Evolutionary conservation across 2,888 invertebrate species (phyloP), one percentile per base, ranked within the genome.

Genomic region (Syrista parreyssii): DNA sequence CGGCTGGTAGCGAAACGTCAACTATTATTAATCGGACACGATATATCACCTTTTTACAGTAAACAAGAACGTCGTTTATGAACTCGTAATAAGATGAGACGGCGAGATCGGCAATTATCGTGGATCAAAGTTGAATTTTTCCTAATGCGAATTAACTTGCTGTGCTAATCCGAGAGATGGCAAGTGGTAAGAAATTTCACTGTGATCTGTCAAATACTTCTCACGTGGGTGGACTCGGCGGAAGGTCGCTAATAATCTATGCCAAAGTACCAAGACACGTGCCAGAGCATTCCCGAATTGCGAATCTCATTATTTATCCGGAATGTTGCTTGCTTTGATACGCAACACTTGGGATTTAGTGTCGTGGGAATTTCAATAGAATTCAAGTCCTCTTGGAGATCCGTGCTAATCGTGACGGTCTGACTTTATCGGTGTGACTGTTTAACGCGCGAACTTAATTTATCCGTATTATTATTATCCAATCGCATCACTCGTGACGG

Each of bases 1-100:
- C 79, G 75, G 69, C 40, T n/a, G 80, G 78, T 80, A 76, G 79
- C 68, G 77, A 82, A 77, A 80, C 80, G 75, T 81, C 79, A 78
- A 82, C 83, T 86, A 84, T 84, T 85, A 85, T 84, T 84, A 83
- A 86, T 86, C 82, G 82, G 69, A 82, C 23, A 9, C 23, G 6
- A 23, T 9, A 55, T 55, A 55, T 23, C 40, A 1, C 40, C 9
- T 9, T 55, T 55, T 55, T 9, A 55, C 23, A 23, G 6, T 23
- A 23, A 23, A 9, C 40, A 55, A 55, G 15, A 55, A 55, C 40
- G 40, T 23, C 23, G 2, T 9, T 55, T 9, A 23, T 9, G 23
- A 55, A 55, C 40, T 23, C 23, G 40, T 23, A 55, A 55, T 23
- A 23, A 55, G 6, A 23, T 9, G 9, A 55, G 1, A 55, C 40